Conservation (phyloP, 2,113 vertebrate species). For the Tautogolabrus adspersus region DNA sequence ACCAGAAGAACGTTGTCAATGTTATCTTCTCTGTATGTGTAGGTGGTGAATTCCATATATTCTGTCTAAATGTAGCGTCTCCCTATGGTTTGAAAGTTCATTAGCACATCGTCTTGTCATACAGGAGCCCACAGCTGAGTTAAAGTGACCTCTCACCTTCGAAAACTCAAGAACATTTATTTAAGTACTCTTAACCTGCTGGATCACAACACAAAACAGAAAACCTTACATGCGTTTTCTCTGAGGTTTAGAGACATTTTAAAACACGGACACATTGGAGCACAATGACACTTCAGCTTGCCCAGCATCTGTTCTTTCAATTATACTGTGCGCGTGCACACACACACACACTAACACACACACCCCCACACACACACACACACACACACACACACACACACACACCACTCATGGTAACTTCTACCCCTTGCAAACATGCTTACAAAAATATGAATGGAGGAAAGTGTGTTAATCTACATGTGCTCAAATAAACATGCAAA, state of each 20-base stretch:
- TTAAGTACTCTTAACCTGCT: background rate
- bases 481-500: too few relatives aligned
- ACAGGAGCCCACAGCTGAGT: conserved; percentile 8
- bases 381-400: too few relatives aligned
- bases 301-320: conserved; percentile 15
- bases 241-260: background rate
- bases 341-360: too few relatives aligned
- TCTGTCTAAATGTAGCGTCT: conserved; percentile 42
- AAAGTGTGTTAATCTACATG: too few relatives aligned
- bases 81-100: conserved; percentile 31
- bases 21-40: conserved; percentile 15
- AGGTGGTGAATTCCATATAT: conserved; percentile 55
- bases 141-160: conserved; percentile 4
- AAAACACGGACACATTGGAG: background rate
- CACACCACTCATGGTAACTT: background rate
- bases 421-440: background rate
- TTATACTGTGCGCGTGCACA: too few relatives aligned
- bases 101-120: conserved; percentile 34
- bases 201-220: background rate
- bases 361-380: too few relatives aligned
- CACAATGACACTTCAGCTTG: background rate
- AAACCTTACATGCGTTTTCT: background rate
- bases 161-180: background rate
- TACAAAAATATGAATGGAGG: background rate
- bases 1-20: background rate